These are phyloP conservation scores for Pasiphila rectangulata DNA, from an alignment of 2,888 invertebrate species.

Conservation along the genomic window DNA sequence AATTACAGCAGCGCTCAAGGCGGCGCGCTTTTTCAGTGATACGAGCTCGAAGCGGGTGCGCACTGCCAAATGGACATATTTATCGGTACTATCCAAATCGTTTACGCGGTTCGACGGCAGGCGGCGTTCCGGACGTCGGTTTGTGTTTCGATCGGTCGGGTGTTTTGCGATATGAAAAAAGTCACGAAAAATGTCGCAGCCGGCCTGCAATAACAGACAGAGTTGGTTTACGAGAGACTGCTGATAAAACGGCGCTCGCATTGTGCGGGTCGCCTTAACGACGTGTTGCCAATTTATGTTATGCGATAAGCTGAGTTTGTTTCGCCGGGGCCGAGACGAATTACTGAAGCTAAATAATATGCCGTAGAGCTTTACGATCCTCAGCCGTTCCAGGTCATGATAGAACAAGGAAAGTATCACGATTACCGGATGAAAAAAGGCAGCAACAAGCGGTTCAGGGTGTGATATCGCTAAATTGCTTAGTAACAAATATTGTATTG, in stretches of 20 bases:
- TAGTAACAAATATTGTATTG: neutral
- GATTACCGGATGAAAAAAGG: conserved; percentile 12
- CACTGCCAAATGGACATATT: conserved; percentile 75
- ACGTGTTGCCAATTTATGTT: conserved; percentile 79
- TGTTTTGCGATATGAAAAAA: conserved; percentile 72
- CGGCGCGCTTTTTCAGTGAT: conserved; percentile 69
- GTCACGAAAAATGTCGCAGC: conserved; percentile 64
- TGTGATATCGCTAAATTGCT: neutral
- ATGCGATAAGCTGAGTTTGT: conserved; percentile 77
- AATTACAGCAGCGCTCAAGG: conserved; percentile 77
- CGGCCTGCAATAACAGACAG: conserved; percentile 69
- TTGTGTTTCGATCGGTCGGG: conserved; percentile 49
- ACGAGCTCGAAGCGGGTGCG: conserved; percentile 50
- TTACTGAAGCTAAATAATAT: conserved; percentile 61
- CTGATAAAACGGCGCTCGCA: conserved; percentile 70
- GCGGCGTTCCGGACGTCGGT: conserved; percentile 47
- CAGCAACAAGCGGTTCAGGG: neutral
- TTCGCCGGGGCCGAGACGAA: conserved; percentile 66
- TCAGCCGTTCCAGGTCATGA: conserved; percentile 34
- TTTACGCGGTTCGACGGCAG: conserved; percentile 59
- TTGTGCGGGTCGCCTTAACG: conserved; percentile 74
- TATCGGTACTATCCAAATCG: conserved; percentile 65
- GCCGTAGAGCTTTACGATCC: conserved; percentile 46
- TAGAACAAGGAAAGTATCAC: conserved; percentile 39
- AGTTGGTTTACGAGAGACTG: conserved; percentile 73